Evolutionary conservation across 2,888 invertebrate genomes (phyloP).

Genomic region (Hemicrepidius hirtus): DNA sequence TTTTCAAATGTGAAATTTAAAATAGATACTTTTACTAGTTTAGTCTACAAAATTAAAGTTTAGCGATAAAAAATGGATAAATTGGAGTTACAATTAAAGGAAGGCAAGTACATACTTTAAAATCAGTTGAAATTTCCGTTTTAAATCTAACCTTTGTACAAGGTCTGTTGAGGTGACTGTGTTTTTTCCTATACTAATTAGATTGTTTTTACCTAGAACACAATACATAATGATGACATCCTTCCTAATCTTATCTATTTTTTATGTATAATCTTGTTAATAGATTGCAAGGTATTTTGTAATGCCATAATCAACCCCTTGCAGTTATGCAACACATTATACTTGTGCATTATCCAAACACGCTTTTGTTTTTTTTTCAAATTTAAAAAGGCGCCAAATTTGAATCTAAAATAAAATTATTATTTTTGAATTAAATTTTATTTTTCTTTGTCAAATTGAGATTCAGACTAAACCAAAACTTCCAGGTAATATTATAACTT

Average conservation of each 20-base stretch:
- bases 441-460: no score
- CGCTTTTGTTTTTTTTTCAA: neutral
- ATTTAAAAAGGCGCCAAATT: no score
- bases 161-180: neutral
- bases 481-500: neutral
- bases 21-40: neutral
- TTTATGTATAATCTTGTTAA: neutral
- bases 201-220: neutral
- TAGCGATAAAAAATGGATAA: neutral
- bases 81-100: neutral
- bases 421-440: no score
- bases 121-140: neutral
- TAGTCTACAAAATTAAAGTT: neutral
- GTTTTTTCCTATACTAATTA: neutral
- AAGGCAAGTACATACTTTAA: constrained; percentile 12
- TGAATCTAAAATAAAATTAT: no score
- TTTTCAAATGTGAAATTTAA: neutral
- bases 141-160: neutral
- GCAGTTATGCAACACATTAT: neutral
- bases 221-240: neutral
- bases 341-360: neutral
- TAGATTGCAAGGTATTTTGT: no score
- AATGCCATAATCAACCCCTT: neutral
- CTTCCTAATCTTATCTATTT: constrained; percentile 12
- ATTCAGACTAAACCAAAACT: no score